Evolutionary conservation across 2,888 invertebrate genomes (phyloP).

Genomic region (Halictus quadricinctus): DNA sequence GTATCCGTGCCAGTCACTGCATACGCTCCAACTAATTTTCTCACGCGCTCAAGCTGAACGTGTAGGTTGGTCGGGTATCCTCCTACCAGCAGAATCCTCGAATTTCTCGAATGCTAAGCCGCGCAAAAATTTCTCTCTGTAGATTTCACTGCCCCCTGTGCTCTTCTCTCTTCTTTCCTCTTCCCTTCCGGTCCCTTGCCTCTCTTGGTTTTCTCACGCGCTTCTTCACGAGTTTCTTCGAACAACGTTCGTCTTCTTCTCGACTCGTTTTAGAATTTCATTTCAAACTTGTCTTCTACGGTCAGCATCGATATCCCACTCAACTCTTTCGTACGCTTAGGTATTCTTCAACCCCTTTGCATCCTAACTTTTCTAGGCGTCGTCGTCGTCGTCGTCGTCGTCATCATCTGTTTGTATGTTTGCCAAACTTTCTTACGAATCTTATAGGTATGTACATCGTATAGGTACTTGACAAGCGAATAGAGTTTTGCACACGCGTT

Average conservation of each 20-base stretch:
- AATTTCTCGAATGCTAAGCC: background rate
- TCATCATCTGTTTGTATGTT: background rate
- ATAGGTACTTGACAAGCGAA: background rate
- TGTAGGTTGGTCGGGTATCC: conserved; percentile 20
- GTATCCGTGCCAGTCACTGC: conserved; percentile 81
- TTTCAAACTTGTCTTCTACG: background rate
- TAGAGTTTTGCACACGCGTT: background rate
- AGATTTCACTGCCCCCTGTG: background rate
- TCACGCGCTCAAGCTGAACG: conserved; percentile 72
- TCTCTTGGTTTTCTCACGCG: background rate
- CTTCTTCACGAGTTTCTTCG: background rate
- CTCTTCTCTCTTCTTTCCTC: background rate
- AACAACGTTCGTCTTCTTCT: background rate
- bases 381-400: background rate
- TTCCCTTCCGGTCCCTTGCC: background rate
- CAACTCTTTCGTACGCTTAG: background rate
- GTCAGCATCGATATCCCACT: background rate
- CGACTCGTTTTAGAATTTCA: background rate
- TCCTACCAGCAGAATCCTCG: conserved; percentile 9
- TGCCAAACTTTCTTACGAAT: background rate
- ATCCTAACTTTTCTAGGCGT: background rate
- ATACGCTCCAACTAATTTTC: conserved; percentile 76
- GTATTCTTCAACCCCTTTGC: background rate
- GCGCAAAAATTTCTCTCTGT: too few relatives aligned
- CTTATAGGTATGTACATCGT: background rate